phyloP scores from a whole-genome alignment of 2,113 vertebrate genomes.

The Arvicanthis niloticus region DNA sequence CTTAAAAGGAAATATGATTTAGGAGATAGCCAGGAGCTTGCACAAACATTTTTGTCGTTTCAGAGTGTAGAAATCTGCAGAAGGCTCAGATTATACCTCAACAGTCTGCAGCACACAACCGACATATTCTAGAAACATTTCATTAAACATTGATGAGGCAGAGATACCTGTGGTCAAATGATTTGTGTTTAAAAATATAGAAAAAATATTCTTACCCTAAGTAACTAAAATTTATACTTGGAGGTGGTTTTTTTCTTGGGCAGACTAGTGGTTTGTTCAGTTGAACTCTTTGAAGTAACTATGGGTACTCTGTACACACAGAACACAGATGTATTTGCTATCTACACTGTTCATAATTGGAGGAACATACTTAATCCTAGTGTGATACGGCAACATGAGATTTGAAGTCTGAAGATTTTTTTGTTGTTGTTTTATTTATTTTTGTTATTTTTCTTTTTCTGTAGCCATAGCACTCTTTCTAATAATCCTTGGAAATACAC shows the following conservation, averaged over 20 bases:
- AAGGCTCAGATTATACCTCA: conserved; percentile 23
- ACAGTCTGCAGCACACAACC: conserved; percentile 35
- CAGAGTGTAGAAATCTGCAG: conserved; percentile 69
- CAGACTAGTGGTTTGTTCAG: conserved; percentile 32
- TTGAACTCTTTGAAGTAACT: conserved; percentile 48
- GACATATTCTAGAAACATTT: conserved; percentile 35
- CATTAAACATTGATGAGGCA: conserved; percentile 44
- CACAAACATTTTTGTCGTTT: conserved; percentile 70
- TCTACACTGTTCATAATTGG: background rate
- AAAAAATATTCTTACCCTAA: conserved; percentile 14
- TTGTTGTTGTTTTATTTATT: background rate
- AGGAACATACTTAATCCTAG: conserved; percentile 32
- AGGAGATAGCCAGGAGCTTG: conserved; percentile 74
- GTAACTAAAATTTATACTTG: background rate
- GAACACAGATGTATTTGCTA: background rate
- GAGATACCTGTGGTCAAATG: conserved; percentile 17
- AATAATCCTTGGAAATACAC: conserved; percentile 32
- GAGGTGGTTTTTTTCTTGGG: background rate
- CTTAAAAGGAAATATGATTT: conserved; percentile 81
- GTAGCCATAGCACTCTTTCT: conserved; percentile 39
- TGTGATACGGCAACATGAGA: background rate
- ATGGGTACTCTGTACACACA: background rate
- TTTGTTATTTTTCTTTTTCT: too few relatives aligned
- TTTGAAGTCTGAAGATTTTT: conserved; percentile 34
- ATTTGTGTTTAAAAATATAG: conserved; percentile 48